Evolutionary conservation across 2,888 invertebrate genomes (phyloP), one percentile per base, ranked within the genome.

Genomic region (Laothoe populi): DNA sequence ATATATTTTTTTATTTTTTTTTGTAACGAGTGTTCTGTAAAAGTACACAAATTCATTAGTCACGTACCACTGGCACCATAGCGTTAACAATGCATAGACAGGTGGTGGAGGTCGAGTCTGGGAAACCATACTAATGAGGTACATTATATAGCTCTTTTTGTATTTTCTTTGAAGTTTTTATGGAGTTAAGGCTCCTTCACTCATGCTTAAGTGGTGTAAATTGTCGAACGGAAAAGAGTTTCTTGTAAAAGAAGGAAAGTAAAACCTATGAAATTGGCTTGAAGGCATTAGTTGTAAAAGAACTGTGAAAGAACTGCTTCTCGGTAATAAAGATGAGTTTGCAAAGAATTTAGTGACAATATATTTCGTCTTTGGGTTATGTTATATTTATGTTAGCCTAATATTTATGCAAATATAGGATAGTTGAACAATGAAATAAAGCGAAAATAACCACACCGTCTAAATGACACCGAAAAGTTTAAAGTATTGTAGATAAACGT

Each of bases 111-210:
- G 66, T 71, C 71, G 70, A 66, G 63, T 63, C 61, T 61, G 59
- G 67, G 64, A 64, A 60, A 67, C 67, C 70, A 72, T 71, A 77
- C 72, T 71, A 75, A 77, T 73, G 74, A 73, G 70, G 63, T 63
- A 61, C 65, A 70, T 68, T 70, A 68, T 69, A 69, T 70, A 23
- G 46, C 59, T 19, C 19, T 19, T 44, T 19, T 7, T 44, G 44
- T 44, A 3, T 44, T 44, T 44, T 19, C 7, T 44, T 44, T 42
- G 42, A 42, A 5, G 19, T 44, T 19, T 31, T 26, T 49, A 26
- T 49, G 49, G 7, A 8, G 16, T 49, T 16, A 26, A 16, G 16
- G 49, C 8, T 49, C 16, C 16, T 7, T n/a, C 1, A 42, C 44
- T 19, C 4, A 8, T 44, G 2, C 10, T 19, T 19, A 8, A 19